Evolutionary conservation across 37 sponge, comb jelly and placozoan genomes (phyloP).

Genomic region (Dysidea cf. avara): DNA sequence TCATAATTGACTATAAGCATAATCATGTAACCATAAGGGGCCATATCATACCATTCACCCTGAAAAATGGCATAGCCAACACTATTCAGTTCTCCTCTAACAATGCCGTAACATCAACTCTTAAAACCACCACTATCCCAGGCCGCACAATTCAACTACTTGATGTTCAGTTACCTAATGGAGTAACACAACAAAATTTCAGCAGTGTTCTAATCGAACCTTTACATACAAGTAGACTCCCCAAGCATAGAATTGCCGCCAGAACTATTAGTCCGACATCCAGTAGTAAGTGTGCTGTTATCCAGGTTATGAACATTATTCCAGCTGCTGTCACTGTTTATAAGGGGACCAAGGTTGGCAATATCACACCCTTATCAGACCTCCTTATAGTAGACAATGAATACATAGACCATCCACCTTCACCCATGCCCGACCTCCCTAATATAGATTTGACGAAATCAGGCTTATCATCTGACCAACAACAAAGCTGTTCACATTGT

Average conservation of each 20-base stretch:
- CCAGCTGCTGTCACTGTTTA: slow-evolving; percentile 1
- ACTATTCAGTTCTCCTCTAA: background rate
- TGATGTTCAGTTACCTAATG: background rate
- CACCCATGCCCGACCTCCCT: background rate
- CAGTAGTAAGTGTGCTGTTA: too few relatives aligned
- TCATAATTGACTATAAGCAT: too few relatives aligned
- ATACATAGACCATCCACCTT: background rate
- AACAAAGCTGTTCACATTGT: background rate
- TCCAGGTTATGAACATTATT: slow-evolving; percentile 5
- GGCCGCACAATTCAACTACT: slow-evolving; percentile 1
- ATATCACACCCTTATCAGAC: background rate
- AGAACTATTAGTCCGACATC: background rate
- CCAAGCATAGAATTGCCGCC: background rate
- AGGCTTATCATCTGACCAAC: background rate
- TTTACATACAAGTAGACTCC: too few relatives aligned
- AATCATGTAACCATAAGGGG: background rate
- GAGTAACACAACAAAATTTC: background rate
- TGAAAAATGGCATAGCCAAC: background rate
- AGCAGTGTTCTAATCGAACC: slow-evolving; percentile 1
- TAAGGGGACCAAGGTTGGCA: background rate
- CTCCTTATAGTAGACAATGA: slow-evolving; percentile 3
- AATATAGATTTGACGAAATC: background rate
- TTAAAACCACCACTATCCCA: background rate
- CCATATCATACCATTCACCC: background rate
- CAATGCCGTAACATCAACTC: too few relatives aligned